Evolutionary conservation across 2,113 vertebrate species (phyloP), one percentile per base, ranked within the genome.

Genomic region (Meles meles): DNA sequence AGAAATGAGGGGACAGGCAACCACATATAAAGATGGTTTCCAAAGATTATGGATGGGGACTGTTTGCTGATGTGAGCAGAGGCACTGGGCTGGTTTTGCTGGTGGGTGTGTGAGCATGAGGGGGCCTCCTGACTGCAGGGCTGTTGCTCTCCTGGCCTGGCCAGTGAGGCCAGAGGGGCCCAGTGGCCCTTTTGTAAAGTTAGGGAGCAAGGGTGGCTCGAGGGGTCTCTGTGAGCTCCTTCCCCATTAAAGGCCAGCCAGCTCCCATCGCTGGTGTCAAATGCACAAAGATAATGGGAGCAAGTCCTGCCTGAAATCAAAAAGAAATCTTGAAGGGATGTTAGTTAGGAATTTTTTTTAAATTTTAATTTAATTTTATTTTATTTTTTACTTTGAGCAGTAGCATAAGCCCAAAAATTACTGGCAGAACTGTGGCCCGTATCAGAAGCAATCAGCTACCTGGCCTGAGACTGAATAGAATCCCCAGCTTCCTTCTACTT

Each of bases 311-410:
- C 74, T 90, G 90, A 97, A 98, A 95, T 92, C 65, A 97, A 90
- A 98, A 59, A 94, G 97, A 98, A 98, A 98, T 98, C 96, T 92
- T 94, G 96, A 98, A 93, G 96, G 98, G 98, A 98, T 98, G 98
- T 97, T 93, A 97, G 98, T 97, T 93, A 97, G 95, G 94, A 98
- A 96, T 42, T 39, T 65, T 65, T 63, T 63, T 65, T 25, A 7
- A 44, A 44, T 47, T 47, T 47, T 47, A 47, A 47, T 5, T 95
- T 96, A 49, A 52, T 95, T 97, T 92, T 92, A 84, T 96, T 18
- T 77, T 9, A 74, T 67, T 88, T 42, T 86, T 55, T 34, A 57
- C 71, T 85, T 90, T 10, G 85, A 96, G 96, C 31, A 20, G 94
- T 44, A 97, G 95, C 63, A 87, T 96, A 98, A 93, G 93, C 92